phyloP scores from a whole-genome alignment of 2,113 vertebrate genomes.

The Apus apus region DNA sequence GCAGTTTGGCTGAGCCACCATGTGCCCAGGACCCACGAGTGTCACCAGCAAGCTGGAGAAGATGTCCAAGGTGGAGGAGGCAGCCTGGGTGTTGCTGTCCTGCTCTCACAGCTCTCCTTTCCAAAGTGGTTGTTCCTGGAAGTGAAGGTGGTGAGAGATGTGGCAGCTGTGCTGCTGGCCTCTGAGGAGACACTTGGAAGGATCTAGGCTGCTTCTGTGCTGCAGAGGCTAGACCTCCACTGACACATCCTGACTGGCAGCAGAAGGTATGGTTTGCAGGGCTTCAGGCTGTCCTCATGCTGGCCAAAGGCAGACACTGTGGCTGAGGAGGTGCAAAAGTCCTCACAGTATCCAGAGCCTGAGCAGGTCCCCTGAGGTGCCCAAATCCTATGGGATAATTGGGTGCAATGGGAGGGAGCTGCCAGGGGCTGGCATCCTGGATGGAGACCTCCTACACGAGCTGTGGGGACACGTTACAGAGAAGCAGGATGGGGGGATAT shows the following conservation, averaged over 20 bases:
- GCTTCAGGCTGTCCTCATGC: rapidly evolving
- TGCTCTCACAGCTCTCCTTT: not conserved
- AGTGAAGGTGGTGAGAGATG: rapidly evolving
- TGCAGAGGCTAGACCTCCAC: not conserved
- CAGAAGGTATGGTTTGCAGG: not conserved
- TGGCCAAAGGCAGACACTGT: not conserved
- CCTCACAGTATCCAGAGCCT: not conserved
- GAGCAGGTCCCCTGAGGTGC: not conserved
- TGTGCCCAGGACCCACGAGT: rapidly evolving
- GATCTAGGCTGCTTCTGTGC: not conserved
- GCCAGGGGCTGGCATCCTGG: not conserved
- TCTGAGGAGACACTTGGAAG: not conserved
- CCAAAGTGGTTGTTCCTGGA: not conserved
- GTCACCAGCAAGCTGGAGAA: not conserved
- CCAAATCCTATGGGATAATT: not conserved
- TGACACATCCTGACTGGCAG: rapidly evolving
- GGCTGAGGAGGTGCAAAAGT: not conserved
- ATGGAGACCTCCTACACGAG: not conserved
- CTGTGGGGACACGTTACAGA: not conserved
- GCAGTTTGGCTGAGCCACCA: not conserved
- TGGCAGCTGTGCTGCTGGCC: not conserved
- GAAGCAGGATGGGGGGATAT: not conserved
- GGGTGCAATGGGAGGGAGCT: not conserved
- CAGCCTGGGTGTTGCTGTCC: not conserved
- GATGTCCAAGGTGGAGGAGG: not conserved